Percentiles rank a stretch among this genome's conserved stretches.
Conservation (phyloP, 2,888 invertebrate species). For the Parthenolecanium corni region DNA sequence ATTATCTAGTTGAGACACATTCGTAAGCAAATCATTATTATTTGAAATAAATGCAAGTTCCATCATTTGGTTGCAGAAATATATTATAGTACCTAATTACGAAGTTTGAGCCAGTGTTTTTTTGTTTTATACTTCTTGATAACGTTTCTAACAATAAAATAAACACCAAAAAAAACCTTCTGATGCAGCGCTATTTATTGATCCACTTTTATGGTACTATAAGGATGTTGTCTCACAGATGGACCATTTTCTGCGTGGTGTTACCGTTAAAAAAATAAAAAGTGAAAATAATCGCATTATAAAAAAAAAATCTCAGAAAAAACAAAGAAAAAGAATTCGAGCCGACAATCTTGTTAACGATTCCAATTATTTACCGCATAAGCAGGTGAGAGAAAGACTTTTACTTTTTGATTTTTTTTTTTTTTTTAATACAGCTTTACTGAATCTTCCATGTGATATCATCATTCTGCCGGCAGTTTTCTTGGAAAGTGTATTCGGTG, state of each 20-base stretch:
- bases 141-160: too few species aligned
- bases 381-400: constrained; percentile 12
- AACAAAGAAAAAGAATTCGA: not conserved
- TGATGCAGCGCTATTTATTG: not conserved
- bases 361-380: constrained; percentile 16
- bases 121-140: too few species aligned
- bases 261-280: constrained; percentile 26
- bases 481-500: not conserved
- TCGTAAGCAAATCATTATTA: too few species aligned
- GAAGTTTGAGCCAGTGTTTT: too few species aligned
- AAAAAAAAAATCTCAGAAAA: not conserved
- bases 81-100: too few species aligned
- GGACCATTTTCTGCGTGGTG: constrained; percentile 20
- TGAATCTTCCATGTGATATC: not conserved
- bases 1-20: too few species aligned
- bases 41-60: too few species aligned
- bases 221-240: constrained; percentile 9
- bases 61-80: too few species aligned
- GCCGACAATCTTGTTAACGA: constrained; percentile 19
- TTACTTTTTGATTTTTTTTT: constrained; percentile 19
- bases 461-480: not conserved
- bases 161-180: too few species aligned
- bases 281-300: constrained; percentile 22
- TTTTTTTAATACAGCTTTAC: too few species aligned
- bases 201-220: not conserved